phyloP scores from a whole-genome alignment of 1,140 invertebrate species.

The Platyscapa corneri region DNA sequence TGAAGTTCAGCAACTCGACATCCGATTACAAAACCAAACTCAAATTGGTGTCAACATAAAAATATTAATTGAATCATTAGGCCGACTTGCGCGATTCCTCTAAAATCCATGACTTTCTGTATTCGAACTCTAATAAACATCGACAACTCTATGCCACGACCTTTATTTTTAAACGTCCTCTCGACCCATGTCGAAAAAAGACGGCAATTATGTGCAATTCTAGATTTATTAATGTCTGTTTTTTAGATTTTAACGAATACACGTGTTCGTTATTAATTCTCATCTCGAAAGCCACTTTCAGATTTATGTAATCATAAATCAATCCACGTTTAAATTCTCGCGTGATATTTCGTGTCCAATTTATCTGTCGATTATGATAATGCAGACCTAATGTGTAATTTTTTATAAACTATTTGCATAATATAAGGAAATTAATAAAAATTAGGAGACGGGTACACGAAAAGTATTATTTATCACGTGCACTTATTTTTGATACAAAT shows the following conservation, averaged over 20 bases:
- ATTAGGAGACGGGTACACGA: background rate
- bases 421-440: constrained; percentile 6
- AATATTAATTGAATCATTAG: no score
- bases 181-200: background rate
- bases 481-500: background rate
- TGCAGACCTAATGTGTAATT: constrained; percentile 17
- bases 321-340: constrained; percentile 1
- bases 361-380: constrained; percentile 2
- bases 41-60: no score
- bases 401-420: constrained; percentile 25
- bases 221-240: constrained; percentile 22
- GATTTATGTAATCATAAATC: constrained; percentile 38
- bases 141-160: no score
- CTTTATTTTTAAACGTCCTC: background rate
- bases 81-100: no score
- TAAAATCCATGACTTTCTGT: no score
- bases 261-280: constrained; percentile 29
- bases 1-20: no score
- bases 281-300: background rate
- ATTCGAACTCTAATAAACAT: no score
- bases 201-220: background rate
- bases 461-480: background rate
- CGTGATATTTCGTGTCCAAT: constrained; percentile 3
- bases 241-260: constrained; percentile 2
- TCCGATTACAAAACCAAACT: no score